Percentiles rank a stretch among this genome's conserved stretches.
Evolutionary conservation across 2,113 vertebrate species (phyloP).

Genomic region (Leptodactylus fuscus): DNA sequence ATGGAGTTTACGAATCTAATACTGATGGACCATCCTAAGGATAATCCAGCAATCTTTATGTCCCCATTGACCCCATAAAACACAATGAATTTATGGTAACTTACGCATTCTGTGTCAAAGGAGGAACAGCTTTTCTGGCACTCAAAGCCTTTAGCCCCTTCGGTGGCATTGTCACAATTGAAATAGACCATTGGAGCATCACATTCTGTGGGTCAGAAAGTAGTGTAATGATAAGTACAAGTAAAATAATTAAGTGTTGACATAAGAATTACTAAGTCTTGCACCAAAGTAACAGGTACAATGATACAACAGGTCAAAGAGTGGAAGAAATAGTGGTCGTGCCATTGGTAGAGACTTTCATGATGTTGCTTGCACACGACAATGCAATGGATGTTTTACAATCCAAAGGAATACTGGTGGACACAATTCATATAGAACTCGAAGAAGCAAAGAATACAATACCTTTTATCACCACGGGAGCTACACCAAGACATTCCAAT

Average conservation of each 20-base stretch:
- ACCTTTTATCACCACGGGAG: not conserved
- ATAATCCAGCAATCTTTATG: not conserved
- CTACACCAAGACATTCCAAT: constrained; percentile 72
- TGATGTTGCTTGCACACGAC: too few species aligned
- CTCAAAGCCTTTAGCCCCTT: constrained; percentile 74
- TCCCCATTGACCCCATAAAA: not conserved
- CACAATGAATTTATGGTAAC: constrained; percentile 61
- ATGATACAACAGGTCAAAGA: too few species aligned
- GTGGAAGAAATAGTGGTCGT: too few species aligned
- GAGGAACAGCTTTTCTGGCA: constrained; percentile 91
- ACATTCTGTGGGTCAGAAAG: constrained; percentile 70
- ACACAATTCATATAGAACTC: too few species aligned
- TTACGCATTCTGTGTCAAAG: constrained; percentile 89
- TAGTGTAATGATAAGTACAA: not conserved
- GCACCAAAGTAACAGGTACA: too few species aligned
- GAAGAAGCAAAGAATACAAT: not conserved
- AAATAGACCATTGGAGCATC: constrained; percentile 80
- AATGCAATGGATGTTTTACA: too few species aligned
- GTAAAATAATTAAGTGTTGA: too few species aligned
- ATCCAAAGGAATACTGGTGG: too few species aligned
- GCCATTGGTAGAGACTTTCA: too few species aligned
- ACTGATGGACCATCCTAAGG: not conserved
- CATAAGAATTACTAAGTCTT: too few species aligned
- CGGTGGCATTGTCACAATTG: constrained; percentile 75
- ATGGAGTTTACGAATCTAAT: not conserved